Conservation (phyloP, 2,888 invertebrate species). For the Diloba caeruleocephala region DNA sequence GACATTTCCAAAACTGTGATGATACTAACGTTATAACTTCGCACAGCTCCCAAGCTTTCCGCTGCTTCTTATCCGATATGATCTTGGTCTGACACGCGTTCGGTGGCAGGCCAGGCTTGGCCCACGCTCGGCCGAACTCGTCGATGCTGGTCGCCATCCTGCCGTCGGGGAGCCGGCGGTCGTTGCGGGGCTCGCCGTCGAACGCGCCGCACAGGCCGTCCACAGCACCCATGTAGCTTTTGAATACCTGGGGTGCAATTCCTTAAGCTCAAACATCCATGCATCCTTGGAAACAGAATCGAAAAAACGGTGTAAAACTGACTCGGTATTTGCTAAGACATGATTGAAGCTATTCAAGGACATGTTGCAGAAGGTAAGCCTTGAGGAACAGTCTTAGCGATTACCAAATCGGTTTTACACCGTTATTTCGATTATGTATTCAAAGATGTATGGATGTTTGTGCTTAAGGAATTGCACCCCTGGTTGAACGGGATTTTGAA, state of each 20-base stretch:
- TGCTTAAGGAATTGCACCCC: no score
- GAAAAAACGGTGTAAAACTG: no score
- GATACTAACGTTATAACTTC: conserved; percentile 90
- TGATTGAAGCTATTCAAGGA: no score
- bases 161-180: conserved; percentile 92
- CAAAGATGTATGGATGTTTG: no score
- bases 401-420: no score
- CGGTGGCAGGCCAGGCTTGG: conserved; percentile 83
- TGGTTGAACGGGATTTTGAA: no score
- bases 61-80: conserved; percentile 90
- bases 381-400: no score
- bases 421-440: no score
- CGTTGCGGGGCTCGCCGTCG: conserved; percentile 91
- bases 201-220: conserved; percentile 95
- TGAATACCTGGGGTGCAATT: conserved; percentile 87
- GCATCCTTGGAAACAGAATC: no score
- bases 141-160: conserved; percentile 88
- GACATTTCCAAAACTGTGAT: background rate
- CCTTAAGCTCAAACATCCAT: no score
- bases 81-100: conserved; percentile 89
- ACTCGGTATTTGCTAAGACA: no score
- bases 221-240: conserved; percentile 90
- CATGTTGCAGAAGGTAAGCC: no score
- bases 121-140: conserved; percentile 94
- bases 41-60: conserved; percentile 91